Evolutionary conservation across 2,888 invertebrate species (phyloP), one percentile per base, ranked within the genome.

Genomic region (Rhingia rostrata): DNA sequence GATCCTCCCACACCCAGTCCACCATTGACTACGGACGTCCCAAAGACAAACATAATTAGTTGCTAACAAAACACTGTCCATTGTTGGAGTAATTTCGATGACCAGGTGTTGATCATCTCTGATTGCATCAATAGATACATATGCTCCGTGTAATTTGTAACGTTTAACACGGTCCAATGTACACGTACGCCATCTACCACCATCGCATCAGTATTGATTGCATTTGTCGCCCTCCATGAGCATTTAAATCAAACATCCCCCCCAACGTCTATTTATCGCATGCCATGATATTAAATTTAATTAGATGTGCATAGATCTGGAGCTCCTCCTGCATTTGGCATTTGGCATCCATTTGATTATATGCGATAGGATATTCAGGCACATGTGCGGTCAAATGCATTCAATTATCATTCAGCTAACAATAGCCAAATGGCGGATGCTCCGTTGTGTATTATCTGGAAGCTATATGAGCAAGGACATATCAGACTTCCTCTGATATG

Each of bases 261-360:
- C 45, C 12, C 12, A 6, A 10, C n/a, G 30, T 10, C 6, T 14
- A 9, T 43, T 33, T 66, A n/a, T 22, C 47, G 32, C 35, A 33
- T 49, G 30, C 12, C 41, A 39, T 39, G 35, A 39, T 56, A 41
- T 61, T 37, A 53, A 79, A 66, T 72, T 72, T 51, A 79, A 79
- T 72, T 60, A 39, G 72, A 73, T 61, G 54, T 47, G 61, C 69
- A 61, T 63, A 22, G 22, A 22, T 2, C 22, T 22, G 2, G 22
- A 39, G 39, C 39, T 39, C 39, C 39, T 3, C 10, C 39, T 61
- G 47, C 33, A 7, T 39, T 58, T 14, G 43, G 61, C 56, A 63
- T 41, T 54, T 80, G 73, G 73, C 66, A 67, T 67, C 47, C 37
- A 74, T 49, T 56, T 69, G 63, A 58, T 69, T 63, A 51, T 41